These are phyloP conservation scores for Volucella inflata DNA, from an alignment of 2,888 invertebrate species.

Conservation along the genomic window DNA sequence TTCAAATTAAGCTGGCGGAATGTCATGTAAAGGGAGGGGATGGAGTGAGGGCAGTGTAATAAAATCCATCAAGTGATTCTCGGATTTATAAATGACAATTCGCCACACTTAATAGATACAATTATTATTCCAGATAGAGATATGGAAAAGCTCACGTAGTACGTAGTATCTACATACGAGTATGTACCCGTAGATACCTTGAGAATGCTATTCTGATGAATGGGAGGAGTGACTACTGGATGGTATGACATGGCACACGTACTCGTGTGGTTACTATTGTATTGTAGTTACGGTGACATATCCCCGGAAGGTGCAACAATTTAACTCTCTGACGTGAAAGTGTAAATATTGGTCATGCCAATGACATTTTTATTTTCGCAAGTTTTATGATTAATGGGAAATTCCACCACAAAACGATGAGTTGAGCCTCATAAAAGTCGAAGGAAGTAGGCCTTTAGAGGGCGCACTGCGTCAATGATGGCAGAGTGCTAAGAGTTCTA, in stretches of 20 bases:
- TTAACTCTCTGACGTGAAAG: background rate
- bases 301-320: background rate
- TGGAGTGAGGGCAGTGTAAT: background rate
- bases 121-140: background rate
- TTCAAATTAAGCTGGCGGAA: slow-evolving; percentile 14
- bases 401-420: slow-evolving; percentile 12
- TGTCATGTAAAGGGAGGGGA: background rate
- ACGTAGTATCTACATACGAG: too few species aligned
- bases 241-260: background rate
- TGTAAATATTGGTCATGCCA: background rate
- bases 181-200: background rate
- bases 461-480: slow-evolving; percentile 13
- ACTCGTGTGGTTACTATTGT: slow-evolving; percentile 9
- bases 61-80: slow-evolving; percentile 30
- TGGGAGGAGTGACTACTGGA: slow-evolving; percentile 22
- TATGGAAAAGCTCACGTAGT: slow-evolving; percentile 39
- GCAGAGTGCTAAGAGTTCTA: background rate
- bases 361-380: background rate
- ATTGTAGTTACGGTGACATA: slow-evolving; percentile 10
- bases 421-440: background rate
- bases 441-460: slow-evolving; percentile 6
- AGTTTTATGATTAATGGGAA: slow-evolving; percentile 2
- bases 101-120: slow-evolving; percentile 37
- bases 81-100: slow-evolving; percentile 37
- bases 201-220: background rate